Evolutionary conservation across 2,797 vertebrate species (phyloP), one percentile per base, ranked within the genome.

Genomic region (Hozukius guyotensis): DNA sequence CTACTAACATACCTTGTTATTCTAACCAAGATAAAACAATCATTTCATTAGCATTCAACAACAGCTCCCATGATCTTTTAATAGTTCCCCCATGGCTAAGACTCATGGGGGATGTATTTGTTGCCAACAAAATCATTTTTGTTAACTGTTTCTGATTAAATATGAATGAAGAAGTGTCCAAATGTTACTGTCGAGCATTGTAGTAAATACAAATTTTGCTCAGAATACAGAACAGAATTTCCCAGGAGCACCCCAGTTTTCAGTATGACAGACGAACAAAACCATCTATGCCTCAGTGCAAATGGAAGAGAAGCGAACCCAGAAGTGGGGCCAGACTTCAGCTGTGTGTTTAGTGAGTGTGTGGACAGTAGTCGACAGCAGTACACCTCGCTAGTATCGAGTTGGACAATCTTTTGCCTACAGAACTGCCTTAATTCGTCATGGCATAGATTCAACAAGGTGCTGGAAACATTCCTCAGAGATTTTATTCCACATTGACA

Each of bases 401-500:
- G 46, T 49, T 49, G 16, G 46, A 49, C 46, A 16, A 8, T 24
- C 27, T 34, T 61, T 32, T 32, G 29, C 59, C 32, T 63, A 13
- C 32, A 63, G 32, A 63, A 22, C 6, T 63, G 11, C n/a, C n/a
- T 36, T 22, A 24, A 63, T 63, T 6, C 20, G 24, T 63, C 12
- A 3, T 36, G 5, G 61, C 61, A 27, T 46, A 65, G 14, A 27
- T 65, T 65, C 38, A 65, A 65, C 24, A 65, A 46, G 38, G 38
- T 52, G 13, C 13, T 68, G 11, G 55, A 64, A 77, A 46, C 59
- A 69, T 80, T 82, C 60, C 64, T 83, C 36, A 12, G 69, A 74
- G 32, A 42, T 42, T 63, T 69, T 84, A 63, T 38, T 73, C 66
- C 71, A 72, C 32, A 64, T 80, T 64, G 65, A 77, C 62, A 69